These are phyloP conservation scores for Heptranchias perlo DNA, from an alignment of 2,113 vertebrate species.

Conservation along the genomic window DNA sequence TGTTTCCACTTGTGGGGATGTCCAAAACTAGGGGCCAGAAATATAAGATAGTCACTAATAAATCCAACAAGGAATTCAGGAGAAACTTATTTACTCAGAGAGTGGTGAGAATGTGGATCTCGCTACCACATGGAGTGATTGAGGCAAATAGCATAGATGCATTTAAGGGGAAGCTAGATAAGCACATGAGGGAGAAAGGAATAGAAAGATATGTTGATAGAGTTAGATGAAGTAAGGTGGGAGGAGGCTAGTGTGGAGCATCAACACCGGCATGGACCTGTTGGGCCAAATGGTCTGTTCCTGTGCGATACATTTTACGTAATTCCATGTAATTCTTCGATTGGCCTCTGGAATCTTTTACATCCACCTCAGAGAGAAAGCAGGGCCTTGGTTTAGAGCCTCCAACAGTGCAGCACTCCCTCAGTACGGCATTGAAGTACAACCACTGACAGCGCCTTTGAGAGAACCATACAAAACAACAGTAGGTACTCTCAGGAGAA, in stretches of 20 bases:
- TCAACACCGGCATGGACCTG: neutral
- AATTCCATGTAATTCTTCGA: neutral
- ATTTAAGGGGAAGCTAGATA: neutral
- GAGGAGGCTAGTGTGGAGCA: neutral
- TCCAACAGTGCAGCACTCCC: neutral
- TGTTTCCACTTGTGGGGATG: too few species aligned
- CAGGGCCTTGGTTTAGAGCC: neutral
- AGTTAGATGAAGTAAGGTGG: too few species aligned
- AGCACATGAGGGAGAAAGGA: too few species aligned
- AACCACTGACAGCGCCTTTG: neutral
- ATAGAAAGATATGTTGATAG: too few species aligned
- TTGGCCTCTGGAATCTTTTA: neutral
- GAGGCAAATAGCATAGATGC: neutral
- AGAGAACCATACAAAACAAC: neutral
- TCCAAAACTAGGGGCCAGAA: too few species aligned
- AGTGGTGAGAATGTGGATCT: neutral
- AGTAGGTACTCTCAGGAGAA: neutral
- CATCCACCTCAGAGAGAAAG: neutral
- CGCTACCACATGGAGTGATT: neutral
- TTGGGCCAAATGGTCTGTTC: neutral
- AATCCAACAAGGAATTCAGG: neutral
- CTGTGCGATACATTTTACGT: neutral
- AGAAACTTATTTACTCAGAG: too few species aligned
- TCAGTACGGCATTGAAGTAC: neutral
- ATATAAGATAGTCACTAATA: too few species aligned